Base-by-base conservation (phyloP, 2,888 invertebrate species). In the Hololepta plana region DNA sequence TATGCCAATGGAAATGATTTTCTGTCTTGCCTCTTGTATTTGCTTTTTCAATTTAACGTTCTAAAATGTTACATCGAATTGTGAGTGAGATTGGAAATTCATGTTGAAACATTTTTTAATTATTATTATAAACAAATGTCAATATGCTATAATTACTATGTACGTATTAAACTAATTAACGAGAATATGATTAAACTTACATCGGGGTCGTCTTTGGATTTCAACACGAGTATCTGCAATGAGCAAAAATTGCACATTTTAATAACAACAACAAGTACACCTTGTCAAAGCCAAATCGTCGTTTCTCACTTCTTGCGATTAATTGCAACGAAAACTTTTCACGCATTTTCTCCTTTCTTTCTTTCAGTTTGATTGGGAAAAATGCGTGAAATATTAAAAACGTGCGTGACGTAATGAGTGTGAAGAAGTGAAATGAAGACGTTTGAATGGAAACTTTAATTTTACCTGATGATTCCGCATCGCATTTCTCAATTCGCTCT, bases 401-500 rank as follows among this genome's bases (percentile, higher is more conserved):
- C 16, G 13, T 11, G 12, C 23, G 17, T 27, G 29, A 32, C 32
- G 30, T 32, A n/a, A n/a, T n/a, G n/a, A n/a, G n/a, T n/a, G n/a
- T n/a, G n/a, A n/a, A n/a, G n/a, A n/a, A n/a, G n/a, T n/a, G n/a
- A n/a, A n/a, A n/a, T n/a, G n/a, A n/a, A n/a, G n/a, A n/a, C n/a
- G n/a, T n/a, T n/a, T n/a, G n/a, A n/a, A n/a, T n/a, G n/a, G n/a
- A n/a, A n/a, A n/a, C n/a, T n/a, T n/a, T n/a, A n/a, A n/a, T n/a
- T 44, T 52, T 50, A 55, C 55, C 50, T 56, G 55, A 46, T 56
- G 56, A 44, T 48, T 48, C 35, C 45, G 40, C 41, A 56, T 54
- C 30, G 53, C 53, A 36, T 42, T 45, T 47, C 49, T 51, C 37
- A 56, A 40, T 37, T 47, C 45, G 29, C 40, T 45, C 40, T 55